Conservation (phyloP, 2,797 vertebrate genomes). For the Yasuhikotakia modesta region DNA sequence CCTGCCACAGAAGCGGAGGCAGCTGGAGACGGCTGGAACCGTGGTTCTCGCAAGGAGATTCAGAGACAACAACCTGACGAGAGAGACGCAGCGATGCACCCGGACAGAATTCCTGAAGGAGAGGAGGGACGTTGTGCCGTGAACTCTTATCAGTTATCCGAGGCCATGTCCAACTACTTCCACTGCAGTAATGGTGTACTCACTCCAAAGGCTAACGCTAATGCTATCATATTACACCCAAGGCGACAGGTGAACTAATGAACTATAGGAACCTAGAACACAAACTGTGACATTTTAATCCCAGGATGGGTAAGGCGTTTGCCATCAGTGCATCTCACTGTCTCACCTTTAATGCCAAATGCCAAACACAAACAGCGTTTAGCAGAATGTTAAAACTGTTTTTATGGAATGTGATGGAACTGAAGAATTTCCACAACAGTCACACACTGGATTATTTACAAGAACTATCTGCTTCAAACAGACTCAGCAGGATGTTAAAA, state of each 20-base stretch:
- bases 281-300: too few relatives aligned
- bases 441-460: too few relatives aligned
- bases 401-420: too few relatives aligned
- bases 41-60: constrained; percentile 15
- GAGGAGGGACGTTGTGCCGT: constrained; percentile 63
- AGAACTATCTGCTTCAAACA: too few relatives aligned
- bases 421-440: too few relatives aligned
- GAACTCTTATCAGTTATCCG: constrained; percentile 76
- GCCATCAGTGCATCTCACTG: too few relatives aligned
- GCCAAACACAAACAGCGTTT: neutral
- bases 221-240: constrained; percentile 84
- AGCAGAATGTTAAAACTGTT: too few relatives aligned
- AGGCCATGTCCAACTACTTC: constrained; percentile 85
- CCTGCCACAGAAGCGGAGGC: neutral
- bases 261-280: neutral
- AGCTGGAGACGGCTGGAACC: constrained; percentile 1
- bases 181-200: constrained; percentile 85
- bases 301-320: too few relatives aligned
- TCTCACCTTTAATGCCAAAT: too few relatives aligned
- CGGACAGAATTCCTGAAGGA: constrained; percentile 56
- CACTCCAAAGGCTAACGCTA: constrained; percentile 80
- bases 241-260: constrained; percentile 32
- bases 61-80: constrained; percentile 45
- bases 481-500: too few relatives aligned
- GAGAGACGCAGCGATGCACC: constrained; percentile 47